Evolutionary conservation across 2,888 invertebrate genomes (phyloP), one percentile per base, ranked within the genome.

Genomic region (Periphyllus acericola): DNA sequence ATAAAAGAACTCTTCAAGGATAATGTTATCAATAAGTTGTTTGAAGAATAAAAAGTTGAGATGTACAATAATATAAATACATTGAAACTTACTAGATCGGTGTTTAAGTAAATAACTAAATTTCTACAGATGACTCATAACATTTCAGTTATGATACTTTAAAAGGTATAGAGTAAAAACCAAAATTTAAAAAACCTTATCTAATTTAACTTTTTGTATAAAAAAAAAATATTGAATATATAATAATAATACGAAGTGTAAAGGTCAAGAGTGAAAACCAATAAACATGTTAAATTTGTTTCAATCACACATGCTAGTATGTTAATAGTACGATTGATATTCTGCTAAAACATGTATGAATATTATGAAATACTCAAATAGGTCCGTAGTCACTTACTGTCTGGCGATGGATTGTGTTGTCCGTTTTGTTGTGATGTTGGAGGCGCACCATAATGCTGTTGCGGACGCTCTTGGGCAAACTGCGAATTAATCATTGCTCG

Each of bases 391-490:
- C n/a, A 79, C 85, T 79, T 55, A 87, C 87, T 52, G 40, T 74
- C 74, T 32, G 80, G 40, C 25, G 72, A 66, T 46, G 29, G 46
- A 60, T 80, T 40, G 25, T 66, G 81, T 72, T 80, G 80, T 40
- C 74, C 52, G 29, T 86, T 86, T 72, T 81, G 87, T 80, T 87
- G 87, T 17, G 72, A 55, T 21, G 79, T 36, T 3, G 87, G 80
- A 55, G 80, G 87, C 3, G 25, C 40, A 8, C 40, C 80, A 74
- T 74, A 80, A 36, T 74, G 29, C 46, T 80, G 90, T 89, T 87
- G 85, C 66, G 80, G 82, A 80, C 78, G 89, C 71, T 83, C 80
- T 78, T 87, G 81, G 74, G 66, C 46, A 88, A 89, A 87, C 68
- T 83, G 87, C 71, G 78, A 75, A 81, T 89, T 79, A 46, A 68